phyloP scores from a whole-genome alignment of 2,113 vertebrate genomes.

The Acanthochromis polyacanthus region DNA sequence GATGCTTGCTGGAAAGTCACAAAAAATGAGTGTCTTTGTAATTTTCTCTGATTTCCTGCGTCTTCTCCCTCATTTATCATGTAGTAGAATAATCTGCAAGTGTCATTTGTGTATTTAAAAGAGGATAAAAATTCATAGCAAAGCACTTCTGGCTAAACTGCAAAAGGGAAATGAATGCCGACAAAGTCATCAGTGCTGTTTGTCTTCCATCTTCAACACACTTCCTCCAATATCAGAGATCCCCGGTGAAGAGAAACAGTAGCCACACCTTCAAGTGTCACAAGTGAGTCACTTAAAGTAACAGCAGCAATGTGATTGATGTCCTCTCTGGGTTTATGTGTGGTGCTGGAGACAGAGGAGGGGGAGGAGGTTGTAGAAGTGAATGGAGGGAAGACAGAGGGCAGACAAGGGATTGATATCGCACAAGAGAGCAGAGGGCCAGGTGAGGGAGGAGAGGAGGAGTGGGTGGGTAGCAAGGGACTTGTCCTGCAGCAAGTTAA shows the following conservation, averaged over 20 bases:
- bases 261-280: constrained; percentile 46
- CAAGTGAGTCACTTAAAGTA: constrained; percentile 59
- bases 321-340: constrained; percentile 49
- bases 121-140: constrained; percentile 49
- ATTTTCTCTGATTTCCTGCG: not conserved
- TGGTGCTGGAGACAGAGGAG: constrained; percentile 18
- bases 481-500: constrained; percentile 71
- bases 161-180: constrained; percentile 62
- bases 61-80: not conserved
- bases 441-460: constrained; percentile 60
- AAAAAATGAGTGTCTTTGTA: not conserved
- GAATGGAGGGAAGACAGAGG: constrained; percentile 17
- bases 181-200: constrained; percentile 51
- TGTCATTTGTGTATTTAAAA: constrained; percentile 63
- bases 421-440: constrained; percentile 53
- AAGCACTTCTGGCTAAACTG: constrained; percentile 51
- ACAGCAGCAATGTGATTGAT: constrained; percentile 61
- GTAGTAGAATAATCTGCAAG: constrained; percentile 35
- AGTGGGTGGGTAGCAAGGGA: constrained; percentile 66
- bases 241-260: constrained; percentile 37
- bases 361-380: not conserved
- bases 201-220: constrained; percentile 17
- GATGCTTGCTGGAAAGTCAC: not conserved
- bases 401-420: constrained; percentile 57
- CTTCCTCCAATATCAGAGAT: constrained; percentile 23